These are phyloP conservation scores for Drosophila phalerata DNA, from an alignment of 2,888 invertebrate genomes.

Conservation along the genomic window DNA sequence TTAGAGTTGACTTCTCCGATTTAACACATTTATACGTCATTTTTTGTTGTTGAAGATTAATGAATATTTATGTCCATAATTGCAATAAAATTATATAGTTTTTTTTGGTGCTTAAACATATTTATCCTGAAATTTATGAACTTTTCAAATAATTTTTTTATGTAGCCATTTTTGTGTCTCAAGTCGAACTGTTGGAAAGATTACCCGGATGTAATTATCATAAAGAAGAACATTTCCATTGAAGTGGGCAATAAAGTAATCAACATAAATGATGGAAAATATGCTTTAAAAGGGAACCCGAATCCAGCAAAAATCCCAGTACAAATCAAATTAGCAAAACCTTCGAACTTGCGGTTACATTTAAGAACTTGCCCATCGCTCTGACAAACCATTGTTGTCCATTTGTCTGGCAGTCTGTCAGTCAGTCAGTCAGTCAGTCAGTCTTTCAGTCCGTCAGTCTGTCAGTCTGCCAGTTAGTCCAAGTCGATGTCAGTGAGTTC, in stretches of 20 bases:
- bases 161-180: not conserved
- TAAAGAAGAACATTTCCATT: slow-evolving; percentile 28
- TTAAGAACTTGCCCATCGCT: slow-evolving; percentile 17
- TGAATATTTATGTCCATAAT: not conserved
- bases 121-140: not conserved
- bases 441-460: slow-evolving; percentile 6
- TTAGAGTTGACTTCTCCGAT: not conserved
- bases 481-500: slow-evolving; percentile 50
- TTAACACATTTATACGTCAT: not conserved
- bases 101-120: not conserved
- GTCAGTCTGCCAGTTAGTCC: slow-evolving; percentile 12
- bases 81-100: not conserved
- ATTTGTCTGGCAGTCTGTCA: slow-evolving; percentile 6
- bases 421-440: slow-evolving; percentile 16
- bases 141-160: not conserved
- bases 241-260: slow-evolving; percentile 29
- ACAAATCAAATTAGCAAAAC: slow-evolving; percentile 45
- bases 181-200: not conserved
- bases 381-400: slow-evolving; percentile 12
- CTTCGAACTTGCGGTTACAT: slow-evolving; percentile 25
- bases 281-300: slow-evolving; percentile 37
- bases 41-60: not conserved
- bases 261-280: slow-evolving; percentile 15
- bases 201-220: slow-evolving; percentile 29
- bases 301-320: slow-evolving; percentile 12